A percentile compares a stretch with the other conserved stretches of the same genome.
Evolutionary conservation across 2,113 vertebrate species (phyloP).

Genomic region (Hemiprocne comata): DNA sequence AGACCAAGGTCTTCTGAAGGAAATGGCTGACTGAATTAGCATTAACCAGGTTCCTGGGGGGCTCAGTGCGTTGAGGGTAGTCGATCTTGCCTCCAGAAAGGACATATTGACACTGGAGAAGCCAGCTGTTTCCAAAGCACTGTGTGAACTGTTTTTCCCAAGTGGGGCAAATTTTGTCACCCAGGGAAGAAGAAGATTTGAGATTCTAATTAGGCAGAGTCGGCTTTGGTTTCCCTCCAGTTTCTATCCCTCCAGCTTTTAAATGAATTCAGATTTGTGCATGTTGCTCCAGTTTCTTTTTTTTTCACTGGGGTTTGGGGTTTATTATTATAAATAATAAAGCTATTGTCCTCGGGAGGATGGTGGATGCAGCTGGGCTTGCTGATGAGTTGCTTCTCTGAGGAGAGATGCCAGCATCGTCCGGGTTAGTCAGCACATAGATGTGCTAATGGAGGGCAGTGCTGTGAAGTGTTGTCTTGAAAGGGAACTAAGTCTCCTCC

Average conservation of each 20-base stretch:
- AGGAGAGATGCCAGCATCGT: not conserved
- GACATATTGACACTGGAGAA: constrained; percentile 77
- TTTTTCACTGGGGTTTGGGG: not conserved
- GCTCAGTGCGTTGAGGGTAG: constrained; percentile 74
- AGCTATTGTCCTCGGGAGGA: not conserved
- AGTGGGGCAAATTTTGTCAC: constrained; percentile 82
- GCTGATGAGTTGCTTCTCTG: not conserved
- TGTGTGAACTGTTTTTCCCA: constrained; percentile 86
- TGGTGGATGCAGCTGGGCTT: constrained; percentile 16
- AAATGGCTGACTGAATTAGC: constrained; percentile 88
- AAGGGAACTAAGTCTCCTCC: not conserved
- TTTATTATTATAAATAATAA: not conserved
- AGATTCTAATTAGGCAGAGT: constrained; percentile 68
- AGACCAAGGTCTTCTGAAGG: constrained; percentile 92
- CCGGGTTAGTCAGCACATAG: not conserved
- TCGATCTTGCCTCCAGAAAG: constrained; percentile 89
- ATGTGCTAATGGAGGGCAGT: not conserved
- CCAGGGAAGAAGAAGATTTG: constrained; percentile 74
- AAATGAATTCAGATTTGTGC: not conserved
- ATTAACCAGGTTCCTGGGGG: constrained; percentile 84
- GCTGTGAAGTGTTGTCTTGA: not conserved
- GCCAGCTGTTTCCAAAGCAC: constrained; percentile 80
- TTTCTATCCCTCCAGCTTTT: not conserved
- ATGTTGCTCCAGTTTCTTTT: not conserved
- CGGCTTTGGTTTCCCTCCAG: constrained; percentile 45